Evolutionary conservation across 2,797 vertebrate species (phyloP).

Genomic region (Siniperca undulata): DNA sequence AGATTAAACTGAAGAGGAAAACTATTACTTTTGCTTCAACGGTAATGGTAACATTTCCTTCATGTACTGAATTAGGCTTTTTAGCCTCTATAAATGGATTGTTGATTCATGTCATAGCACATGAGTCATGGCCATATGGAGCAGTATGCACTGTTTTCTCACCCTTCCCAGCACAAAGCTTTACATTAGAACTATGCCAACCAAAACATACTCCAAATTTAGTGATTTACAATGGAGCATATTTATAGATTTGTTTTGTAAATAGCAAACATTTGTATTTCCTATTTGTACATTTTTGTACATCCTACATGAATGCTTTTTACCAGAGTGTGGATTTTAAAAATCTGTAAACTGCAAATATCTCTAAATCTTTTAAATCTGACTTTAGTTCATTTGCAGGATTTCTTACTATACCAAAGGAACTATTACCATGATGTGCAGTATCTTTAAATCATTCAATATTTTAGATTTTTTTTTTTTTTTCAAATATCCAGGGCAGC

Average conservation of each 20-base stretch:
- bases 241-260: not conserved
- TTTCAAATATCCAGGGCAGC: not conserved
- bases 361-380: not conserved
- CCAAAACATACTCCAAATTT: not conserved
- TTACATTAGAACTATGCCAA: not conserved
- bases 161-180: not conserved
- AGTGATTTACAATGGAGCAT: not conserved
- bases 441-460: not conserved
- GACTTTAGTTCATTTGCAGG: not conserved
- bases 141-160: not conserved
- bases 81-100: not conserved
- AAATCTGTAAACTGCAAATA: not conserved
- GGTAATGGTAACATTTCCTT: not conserved
- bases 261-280: too few species aligned
- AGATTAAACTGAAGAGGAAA: conserved; percentile 7
- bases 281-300: too few species aligned
- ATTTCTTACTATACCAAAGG: not conserved
- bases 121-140: conserved; percentile 17
- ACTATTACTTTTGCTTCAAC: not conserved
- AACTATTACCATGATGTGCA: not conserved
- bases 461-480: not conserved
- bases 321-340: not conserved
- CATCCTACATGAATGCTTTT: not conserved
- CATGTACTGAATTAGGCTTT: not conserved
- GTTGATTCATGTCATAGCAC: not conserved